Evolutionary conservation across 2,888 invertebrate genomes (phyloP).

Genomic region (Neoitamus cyanurus): DNA sequence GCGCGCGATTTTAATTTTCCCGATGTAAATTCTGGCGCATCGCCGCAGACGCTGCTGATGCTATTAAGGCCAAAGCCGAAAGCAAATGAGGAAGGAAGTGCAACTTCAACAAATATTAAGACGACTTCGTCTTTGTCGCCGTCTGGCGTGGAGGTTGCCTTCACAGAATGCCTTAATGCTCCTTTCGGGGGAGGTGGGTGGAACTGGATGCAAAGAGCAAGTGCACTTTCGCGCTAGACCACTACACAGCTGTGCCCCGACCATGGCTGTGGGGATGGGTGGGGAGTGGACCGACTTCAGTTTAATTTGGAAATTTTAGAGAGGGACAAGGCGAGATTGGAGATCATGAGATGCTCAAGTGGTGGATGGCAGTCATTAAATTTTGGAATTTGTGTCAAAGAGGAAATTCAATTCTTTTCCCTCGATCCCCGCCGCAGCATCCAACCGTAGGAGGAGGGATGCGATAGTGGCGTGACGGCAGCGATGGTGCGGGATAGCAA

Average conservation of each 20-base stretch:
- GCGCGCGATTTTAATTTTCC: slow-evolving; percentile 10
- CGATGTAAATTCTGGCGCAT: slow-evolving; percentile 10
- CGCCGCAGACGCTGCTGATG: not conserved
- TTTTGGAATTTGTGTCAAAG: not conserved
- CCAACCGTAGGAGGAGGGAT: not conserved
- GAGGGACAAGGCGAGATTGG: not conserved
- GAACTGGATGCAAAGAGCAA: not conserved
- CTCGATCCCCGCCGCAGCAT: not conserved
- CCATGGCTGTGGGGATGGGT: not conserved
- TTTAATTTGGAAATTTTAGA: not conserved
- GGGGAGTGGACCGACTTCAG: not conserved
- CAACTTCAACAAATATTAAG: slow-evolving; percentile 18
- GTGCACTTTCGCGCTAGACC: not conserved
- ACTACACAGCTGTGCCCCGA: not conserved
- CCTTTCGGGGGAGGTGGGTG: not conserved
- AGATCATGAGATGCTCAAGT: not conserved
- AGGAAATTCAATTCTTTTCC: not conserved
- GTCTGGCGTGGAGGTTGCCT: not conserved
- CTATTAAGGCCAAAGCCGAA: slow-evolving; percentile 12
- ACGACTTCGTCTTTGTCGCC: not conserved
- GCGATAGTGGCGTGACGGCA: not conserved
- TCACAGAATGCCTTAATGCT: not conserved
- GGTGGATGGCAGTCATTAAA: not conserved
- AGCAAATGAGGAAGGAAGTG: slow-evolving; percentile 30
- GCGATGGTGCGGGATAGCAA: not conserved